These are phyloP conservation scores for Miniopterus natalensis DNA, from an alignment of 2,113 vertebrate genomes.

Conservation along the genomic window DNA sequence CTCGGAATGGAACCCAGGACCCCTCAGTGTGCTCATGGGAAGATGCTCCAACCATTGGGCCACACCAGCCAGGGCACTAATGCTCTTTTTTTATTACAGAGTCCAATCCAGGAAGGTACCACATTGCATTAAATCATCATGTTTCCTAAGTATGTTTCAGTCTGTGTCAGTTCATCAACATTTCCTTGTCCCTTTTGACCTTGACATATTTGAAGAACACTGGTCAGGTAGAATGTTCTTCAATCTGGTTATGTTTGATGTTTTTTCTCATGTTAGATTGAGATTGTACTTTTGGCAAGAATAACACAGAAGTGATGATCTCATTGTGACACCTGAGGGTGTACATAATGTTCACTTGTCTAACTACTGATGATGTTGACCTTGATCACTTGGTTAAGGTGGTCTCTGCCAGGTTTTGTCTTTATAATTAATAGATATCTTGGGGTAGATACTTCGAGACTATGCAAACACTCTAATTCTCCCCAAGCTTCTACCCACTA, in stretches of 20 bases:
- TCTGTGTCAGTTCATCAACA: neutral
- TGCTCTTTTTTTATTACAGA: neutral
- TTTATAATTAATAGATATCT: conserved; percentile 8
- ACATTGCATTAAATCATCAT: neutral
- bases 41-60: no score
- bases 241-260: neutral
- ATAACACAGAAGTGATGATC: neutral
- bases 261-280: conserved; percentile 1
- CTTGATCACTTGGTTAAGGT: neutral
- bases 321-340: neutral
- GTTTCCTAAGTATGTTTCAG: neutral
- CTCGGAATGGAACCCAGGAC: no score
- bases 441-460: neutral
- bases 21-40: no score
- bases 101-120: neutral
- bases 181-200: neutral
- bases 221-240: neutral
- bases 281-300: neutral
- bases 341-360: neutral
- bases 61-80: neutral
- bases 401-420: neutral
- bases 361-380: neutral
- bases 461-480: neutral
- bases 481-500: neutral
- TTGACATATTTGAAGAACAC: neutral